Conservation (phyloP, 2,113 vertebrate species). For the Triplophysa tibetana region DNA sequence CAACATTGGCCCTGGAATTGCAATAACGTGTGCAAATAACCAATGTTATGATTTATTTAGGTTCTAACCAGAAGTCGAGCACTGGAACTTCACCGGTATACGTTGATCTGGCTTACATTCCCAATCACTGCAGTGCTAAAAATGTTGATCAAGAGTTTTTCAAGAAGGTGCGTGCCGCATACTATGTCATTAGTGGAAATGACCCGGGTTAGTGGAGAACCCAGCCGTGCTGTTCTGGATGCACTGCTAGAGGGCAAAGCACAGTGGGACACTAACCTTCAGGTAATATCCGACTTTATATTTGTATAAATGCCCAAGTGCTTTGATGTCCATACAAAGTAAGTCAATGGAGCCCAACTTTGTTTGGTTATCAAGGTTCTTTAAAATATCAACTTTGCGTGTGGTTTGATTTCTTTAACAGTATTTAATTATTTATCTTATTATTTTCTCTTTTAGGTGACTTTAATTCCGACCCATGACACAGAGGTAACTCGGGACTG, state of each 20-base stretch:
- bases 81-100: slow-evolving; percentile 81
- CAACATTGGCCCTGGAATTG: background rate
- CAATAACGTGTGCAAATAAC: background rate
- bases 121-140: slow-evolving; percentile 97
- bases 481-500: slow-evolving; percentile 95
- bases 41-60: slow-evolving; percentile 51
- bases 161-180: slow-evolving; percentile 87
- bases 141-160: slow-evolving; percentile 97
- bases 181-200: slow-evolving; percentile 96
- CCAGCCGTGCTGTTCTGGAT: slow-evolving; percentile 90
- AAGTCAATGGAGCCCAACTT: no score
- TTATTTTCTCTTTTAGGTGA: slow-evolving; percentile 78
- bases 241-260: slow-evolving; percentile 93
- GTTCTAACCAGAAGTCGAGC: slow-evolving; percentile 66
- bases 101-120: slow-evolving; percentile 95
- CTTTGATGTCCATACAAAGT: no score
- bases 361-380: no score
- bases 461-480: slow-evolving; percentile 96
- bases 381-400: no score
- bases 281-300: slow-evolving; percentile 72
- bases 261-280: slow-evolving; percentile 95
- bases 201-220: slow-evolving; percentile 90
- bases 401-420: no score
- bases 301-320: no score
- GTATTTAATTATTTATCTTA: slow-evolving; percentile 10